A percentile compares a stretch with the other conserved stretches of the same genome.
Conservation (phyloP, 2,113 vertebrate species). For the Atherinomorus stipes region DNA sequence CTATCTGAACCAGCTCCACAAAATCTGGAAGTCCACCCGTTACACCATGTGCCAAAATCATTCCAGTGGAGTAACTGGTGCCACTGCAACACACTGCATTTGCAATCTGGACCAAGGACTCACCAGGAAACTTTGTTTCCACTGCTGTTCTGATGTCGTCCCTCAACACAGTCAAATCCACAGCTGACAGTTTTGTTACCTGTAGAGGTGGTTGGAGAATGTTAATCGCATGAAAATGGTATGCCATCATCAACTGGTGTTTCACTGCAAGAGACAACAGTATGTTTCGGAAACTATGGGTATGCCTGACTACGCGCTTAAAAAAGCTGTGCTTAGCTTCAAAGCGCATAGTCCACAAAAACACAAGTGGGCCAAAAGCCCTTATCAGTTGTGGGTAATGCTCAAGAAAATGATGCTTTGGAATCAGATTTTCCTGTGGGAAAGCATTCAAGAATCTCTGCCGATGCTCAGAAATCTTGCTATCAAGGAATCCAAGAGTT, state of each 20-base stretch:
- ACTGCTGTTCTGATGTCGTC: slow-evolving; percentile 13
- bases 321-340: slow-evolving; percentile 41
- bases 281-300: slow-evolving; percentile 3
- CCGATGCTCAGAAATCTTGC: slow-evolving; percentile 24
- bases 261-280: slow-evolving; percentile 19
- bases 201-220: background rate
- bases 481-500: slow-evolving; percentile 12
- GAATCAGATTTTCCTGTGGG: background rate
- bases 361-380: background rate
- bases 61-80: too few species aligned
- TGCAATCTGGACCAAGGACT: too few species aligned
- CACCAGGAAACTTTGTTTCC: background rate
- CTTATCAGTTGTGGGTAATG: background rate
- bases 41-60: background rate
- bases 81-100: too few species aligned
- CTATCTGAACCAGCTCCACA: too few species aligned
- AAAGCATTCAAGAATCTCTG: slow-evolving; percentile 15
- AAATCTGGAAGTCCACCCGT: too few species aligned
- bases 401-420: background rate
- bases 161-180: slow-evolving; percentile 22
- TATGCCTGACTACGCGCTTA: slow-evolving; percentile 23
- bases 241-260: slow-evolving; percentile 21
- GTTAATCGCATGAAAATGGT: slow-evolving; percentile 11
- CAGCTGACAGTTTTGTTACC: background rate
- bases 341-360: background rate